These are phyloP conservation scores for Xiphophorus couchianus DNA, from an alignment of 2,113 vertebrate species.

Conservation along the genomic window DNA sequence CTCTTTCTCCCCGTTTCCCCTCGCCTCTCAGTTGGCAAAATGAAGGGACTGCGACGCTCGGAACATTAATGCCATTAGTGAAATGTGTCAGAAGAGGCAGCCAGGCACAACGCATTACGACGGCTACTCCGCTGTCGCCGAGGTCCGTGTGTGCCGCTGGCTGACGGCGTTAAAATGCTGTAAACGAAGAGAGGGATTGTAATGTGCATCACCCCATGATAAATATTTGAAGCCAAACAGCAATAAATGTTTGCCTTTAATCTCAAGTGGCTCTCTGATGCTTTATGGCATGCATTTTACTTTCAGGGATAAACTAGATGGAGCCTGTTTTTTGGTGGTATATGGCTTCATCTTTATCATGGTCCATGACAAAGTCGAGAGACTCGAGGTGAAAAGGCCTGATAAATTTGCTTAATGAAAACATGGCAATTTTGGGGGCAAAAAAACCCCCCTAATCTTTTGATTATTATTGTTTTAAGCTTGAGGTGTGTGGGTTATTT, in stretches of 20 bases:
- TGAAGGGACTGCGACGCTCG: conserved; percentile 64
- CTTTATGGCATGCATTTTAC: background rate
- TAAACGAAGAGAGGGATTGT: conserved; percentile 10
- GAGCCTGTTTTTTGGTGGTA: too few species aligned
- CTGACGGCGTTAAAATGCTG: conserved; percentile 29
- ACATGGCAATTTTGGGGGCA: too few species aligned
- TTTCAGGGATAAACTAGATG: background rate
- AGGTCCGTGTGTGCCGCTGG: conserved; percentile 45
- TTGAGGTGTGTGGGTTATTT: too few species aligned
- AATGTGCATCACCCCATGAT: background rate
- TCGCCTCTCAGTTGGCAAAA: conserved; percentile 73
- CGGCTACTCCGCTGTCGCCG: conserved; percentile 63
- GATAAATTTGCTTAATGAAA: too few species aligned
- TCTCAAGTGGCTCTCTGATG: background rate
- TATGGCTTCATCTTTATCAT: background rate
- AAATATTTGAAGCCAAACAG: background rate
- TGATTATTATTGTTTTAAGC: too few species aligned
- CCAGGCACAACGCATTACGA: conserved; percentile 79
- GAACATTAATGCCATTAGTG: conserved; percentile 83
- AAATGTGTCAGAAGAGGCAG: conserved; percentile 83
- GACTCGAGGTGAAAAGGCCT: background rate
- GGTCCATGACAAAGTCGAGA: background rate
- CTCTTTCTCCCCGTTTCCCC: conserved; percentile 42
- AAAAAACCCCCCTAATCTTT: too few species aligned
- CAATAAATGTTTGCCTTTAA: background rate